These are phyloP conservation scores for Hycleus phaleratus DNA, from an alignment of 1,140 invertebrate species.

Conservation along the genomic window DNA sequence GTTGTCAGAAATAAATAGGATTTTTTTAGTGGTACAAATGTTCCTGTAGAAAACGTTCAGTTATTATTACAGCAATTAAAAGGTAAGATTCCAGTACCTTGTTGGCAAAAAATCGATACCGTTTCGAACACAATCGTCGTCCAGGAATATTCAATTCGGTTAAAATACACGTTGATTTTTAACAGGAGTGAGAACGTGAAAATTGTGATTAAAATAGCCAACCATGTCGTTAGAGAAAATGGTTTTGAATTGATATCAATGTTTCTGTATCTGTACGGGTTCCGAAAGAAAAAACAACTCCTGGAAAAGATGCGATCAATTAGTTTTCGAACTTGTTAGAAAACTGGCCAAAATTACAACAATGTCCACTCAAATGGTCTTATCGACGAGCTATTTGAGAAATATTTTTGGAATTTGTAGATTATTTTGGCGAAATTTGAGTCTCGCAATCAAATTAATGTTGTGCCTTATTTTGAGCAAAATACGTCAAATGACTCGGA, in stretches of 20 bases:
- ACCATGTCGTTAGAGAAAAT: neutral
- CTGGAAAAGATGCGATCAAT: neutral
- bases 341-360: no score
- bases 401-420: no score
- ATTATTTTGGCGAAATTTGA: no score
- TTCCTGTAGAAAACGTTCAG: neutral
- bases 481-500: no score
- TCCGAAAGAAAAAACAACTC: constrained; percentile 2
- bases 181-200: neutral
- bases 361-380: no score
- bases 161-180: neutral
- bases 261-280: neutral
- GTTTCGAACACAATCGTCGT: neutral
- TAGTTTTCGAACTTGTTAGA: no score
- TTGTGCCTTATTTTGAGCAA: no score
- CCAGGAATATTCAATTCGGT: neutral
- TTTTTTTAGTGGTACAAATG: neutral
- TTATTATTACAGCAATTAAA: neutral
- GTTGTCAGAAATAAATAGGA: neutral
- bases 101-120: constrained; percentile 4
- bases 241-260: neutral
- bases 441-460: no score
- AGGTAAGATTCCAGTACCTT: neutral
- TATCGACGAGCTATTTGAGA: no score
- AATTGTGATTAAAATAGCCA: neutral